Percentiles rank a stretch among this genome's conserved stretches.
These are phyloP conservation scores for Candoia aspera DNA, from an alignment of 2,113 vertebrate species.

Conservation along the genomic window DNA sequence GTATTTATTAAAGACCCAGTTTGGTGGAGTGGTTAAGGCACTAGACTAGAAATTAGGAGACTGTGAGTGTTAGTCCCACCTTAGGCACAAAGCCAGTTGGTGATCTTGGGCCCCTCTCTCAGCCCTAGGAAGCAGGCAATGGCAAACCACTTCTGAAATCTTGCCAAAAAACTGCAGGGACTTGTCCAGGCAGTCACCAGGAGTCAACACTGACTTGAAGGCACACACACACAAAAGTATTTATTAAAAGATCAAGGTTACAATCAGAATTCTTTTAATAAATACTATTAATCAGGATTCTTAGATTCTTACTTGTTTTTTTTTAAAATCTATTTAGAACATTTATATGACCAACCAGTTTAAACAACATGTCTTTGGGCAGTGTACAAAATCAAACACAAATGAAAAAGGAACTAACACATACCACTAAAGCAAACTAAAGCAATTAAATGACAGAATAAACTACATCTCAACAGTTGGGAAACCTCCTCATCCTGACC, in stretches of 20 bases:
- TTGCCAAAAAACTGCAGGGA: not conserved
- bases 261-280: not conserved
- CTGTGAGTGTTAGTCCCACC: not conserved
- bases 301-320: not conserved
- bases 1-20: not conserved
- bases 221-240: not conserved
- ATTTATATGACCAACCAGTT: not conserved
- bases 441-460: not conserved
- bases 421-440: not conserved
- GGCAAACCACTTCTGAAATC: not conserved
- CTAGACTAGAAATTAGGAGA: not conserved
- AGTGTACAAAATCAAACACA: not conserved
- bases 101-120: not conserved
- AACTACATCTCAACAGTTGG: not conserved
- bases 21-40: not conserved
- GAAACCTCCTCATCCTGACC: not conserved
- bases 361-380: not conserved
- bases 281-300: not conserved
- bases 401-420: not conserved
- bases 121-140: not conserved
- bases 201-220: not conserved
- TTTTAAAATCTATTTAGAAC: not conserved
- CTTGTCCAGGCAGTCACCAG: not conserved
- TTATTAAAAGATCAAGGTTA: not conserved
- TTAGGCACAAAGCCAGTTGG: not conserved